Evolutionary conservation across 2,113 vertebrate species (phyloP).

Genomic region (Protobothrops flavoviridis): DNA sequence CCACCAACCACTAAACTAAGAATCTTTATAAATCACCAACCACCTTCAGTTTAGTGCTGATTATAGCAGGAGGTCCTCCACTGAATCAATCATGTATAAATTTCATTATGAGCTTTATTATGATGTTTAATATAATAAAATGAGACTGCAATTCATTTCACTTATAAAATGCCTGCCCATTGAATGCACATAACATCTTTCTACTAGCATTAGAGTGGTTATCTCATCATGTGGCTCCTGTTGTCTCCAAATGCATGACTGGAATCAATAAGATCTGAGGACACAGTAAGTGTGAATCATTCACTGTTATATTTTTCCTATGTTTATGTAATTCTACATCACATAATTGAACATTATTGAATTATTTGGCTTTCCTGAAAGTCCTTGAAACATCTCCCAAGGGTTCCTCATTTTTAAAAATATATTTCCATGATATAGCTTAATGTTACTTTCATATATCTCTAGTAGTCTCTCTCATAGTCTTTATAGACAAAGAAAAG

Average conservation of each 20-base stretch:
- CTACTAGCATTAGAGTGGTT: not conserved
- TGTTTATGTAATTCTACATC: not conserved
- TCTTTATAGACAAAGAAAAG: not conserved
- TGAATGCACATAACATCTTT: not conserved
- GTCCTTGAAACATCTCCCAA: not conserved
- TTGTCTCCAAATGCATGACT: not conserved
- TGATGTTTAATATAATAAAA: conserved; percentile 2
- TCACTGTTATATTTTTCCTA: not conserved
- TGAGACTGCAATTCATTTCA: not conserved
- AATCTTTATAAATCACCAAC: too few species aligned
- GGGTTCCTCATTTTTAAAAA: not conserved
- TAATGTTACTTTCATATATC: not conserved
- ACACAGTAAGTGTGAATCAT: not conserved
- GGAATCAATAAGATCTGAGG: not conserved
- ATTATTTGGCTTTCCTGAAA: not conserved
- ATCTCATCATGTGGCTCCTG: not conserved
- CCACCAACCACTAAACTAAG: not conserved
- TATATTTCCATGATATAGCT: not conserved
- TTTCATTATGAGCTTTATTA: conserved; percentile 9
- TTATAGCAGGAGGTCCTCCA: not conserved
- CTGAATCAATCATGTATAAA: conserved; percentile 12
- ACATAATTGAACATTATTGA: too few species aligned
- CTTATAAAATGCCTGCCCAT: not conserved
- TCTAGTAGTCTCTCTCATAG: not conserved
- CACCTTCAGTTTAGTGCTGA: conserved; percentile 16